These are phyloP conservation scores for Trachops cirrhosus DNA, from an alignment of 2,797 vertebrate genomes.

Conservation along the genomic window DNA sequence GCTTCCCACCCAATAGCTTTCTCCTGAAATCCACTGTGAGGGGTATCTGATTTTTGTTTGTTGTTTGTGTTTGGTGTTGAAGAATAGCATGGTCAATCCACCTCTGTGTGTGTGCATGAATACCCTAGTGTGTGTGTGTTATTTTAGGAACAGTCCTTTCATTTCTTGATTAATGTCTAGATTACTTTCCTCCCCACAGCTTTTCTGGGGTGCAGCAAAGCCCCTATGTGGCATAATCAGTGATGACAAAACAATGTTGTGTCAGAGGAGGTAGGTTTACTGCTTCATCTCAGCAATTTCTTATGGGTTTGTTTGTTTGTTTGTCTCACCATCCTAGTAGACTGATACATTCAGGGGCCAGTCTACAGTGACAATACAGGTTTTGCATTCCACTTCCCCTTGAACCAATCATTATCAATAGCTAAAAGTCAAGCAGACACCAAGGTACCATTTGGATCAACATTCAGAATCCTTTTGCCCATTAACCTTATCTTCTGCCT, in stretches of 20 bases:
- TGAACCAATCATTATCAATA: background rate
- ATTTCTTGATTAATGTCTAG: background rate
- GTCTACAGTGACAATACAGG: background rate
- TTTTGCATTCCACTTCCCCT: background rate
- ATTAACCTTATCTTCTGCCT: background rate
- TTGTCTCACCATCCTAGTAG: background rate
- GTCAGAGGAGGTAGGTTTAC: rapidly evolving
- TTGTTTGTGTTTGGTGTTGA: background rate
- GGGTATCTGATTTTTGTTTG: background rate
- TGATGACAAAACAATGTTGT: background rate
- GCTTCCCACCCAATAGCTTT: no score
- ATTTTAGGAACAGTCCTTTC: background rate
- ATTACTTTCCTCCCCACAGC: background rate
- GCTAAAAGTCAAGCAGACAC: background rate
- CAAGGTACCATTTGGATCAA: background rate
- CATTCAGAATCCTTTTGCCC: background rate
- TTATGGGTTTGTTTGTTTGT: no score
- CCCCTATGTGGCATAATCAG: rapidly evolving
- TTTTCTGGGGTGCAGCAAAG: background rate
- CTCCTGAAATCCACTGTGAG: background rate
- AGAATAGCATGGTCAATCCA: background rate
- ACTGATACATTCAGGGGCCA: background rate
- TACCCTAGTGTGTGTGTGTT: background rate
- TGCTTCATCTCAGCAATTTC: no score
- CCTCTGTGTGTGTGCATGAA: background rate